Evolutionary conservation across 2,888 invertebrate genomes (phyloP).

Genomic region (Nasonovia ribisnigri): DNA sequence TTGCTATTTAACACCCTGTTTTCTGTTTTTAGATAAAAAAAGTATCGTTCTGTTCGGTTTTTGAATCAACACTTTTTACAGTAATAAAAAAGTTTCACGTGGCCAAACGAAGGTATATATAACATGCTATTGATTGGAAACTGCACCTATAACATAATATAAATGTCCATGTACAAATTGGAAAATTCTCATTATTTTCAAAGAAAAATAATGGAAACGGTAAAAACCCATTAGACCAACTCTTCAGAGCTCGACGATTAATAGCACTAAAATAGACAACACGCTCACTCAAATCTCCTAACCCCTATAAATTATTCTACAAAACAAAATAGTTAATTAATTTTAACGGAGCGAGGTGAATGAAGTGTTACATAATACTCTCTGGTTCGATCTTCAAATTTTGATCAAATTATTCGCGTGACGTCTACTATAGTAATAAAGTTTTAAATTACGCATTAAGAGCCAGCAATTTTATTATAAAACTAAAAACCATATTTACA

Average conservation of each 20-base stretch:
- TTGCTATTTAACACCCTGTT: not conserved
- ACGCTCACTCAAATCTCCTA: not conserved
- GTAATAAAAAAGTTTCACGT: not conserved
- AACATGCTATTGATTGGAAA: not conserved
- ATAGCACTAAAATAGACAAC: not conserved
- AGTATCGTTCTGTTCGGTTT: not conserved
- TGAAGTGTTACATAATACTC: not conserved
- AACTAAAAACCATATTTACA: not conserved
- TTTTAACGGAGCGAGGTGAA: not conserved
- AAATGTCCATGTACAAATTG: not conserved
- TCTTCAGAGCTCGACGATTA: not conserved
- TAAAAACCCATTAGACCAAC: not conserved
- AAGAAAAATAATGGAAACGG: not conserved
- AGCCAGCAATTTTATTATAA: not conserved
- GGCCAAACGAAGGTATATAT: not conserved
- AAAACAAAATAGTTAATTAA: not conserved
- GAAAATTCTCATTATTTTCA: not conserved
- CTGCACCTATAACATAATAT: not conserved
- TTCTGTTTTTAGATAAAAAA: not conserved
- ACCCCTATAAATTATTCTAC: not conserved
- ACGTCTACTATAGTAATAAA: not conserved
- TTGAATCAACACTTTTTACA: not conserved
- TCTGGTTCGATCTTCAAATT: not conserved
- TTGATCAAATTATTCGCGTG: not conserved
- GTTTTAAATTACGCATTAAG: not conserved